Conservation (phyloP, 2,888 invertebrate genomes). For the Glyphotaelius pellucidus region DNA sequence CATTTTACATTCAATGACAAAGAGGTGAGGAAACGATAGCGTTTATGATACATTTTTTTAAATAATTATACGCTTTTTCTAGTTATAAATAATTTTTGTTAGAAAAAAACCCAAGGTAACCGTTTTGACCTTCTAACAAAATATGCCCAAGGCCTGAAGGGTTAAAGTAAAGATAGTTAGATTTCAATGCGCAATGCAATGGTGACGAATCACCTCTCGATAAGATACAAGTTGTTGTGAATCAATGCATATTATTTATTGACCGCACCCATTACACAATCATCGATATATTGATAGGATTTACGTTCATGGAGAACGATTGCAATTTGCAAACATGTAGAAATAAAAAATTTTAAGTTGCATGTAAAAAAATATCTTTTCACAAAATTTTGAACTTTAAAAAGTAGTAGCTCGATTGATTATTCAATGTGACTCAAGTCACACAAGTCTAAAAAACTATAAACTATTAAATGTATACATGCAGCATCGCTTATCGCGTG, state of each 20-base stretch:
- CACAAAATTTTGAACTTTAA: not conserved
- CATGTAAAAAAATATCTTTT: too few species aligned
- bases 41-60: too few species aligned
- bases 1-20: too few species aligned
- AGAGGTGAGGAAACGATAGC: too few species aligned
- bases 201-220: not conserved
- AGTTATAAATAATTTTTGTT: too few species aligned
- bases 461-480: not conserved
- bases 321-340: not conserved
- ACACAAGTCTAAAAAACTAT: not conserved
- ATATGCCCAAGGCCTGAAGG: too few species aligned
- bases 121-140: too few species aligned
- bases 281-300: not conserved
- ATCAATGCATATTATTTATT: not conserved
- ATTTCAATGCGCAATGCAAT: not conserved
- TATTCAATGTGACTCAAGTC: not conserved
- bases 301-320: not conserved
- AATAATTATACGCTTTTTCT: too few species aligned
- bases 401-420: too few species aligned
- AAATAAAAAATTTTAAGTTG: not conserved
- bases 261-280: not conserved
- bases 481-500: not conserved
- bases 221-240: not conserved
- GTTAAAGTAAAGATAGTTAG: too few species aligned
- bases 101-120: too few species aligned